Base-by-base conservation (phyloP, 2,888 invertebrate species). In the Lasioglossum figueresi region DNA sequence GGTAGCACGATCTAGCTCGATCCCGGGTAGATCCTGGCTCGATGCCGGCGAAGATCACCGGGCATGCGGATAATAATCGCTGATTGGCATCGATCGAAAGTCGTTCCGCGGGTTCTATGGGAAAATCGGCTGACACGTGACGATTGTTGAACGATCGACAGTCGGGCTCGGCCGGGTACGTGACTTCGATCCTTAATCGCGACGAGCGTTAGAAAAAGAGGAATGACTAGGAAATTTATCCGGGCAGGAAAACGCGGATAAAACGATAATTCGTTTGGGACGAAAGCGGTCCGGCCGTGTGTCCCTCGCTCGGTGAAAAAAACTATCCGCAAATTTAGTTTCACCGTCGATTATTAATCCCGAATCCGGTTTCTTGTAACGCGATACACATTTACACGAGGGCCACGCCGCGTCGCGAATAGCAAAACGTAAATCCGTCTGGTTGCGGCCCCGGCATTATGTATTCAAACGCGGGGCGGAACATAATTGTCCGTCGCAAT, bases 111-210 rank as follows among this genome's bases (percentile, higher is more conserved):
- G 86, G 88, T 89, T 91, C 90, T 89, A 89, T 88, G 88, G 83
- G 91, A 91, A 90, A 90, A 91, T 91, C 91, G 88, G 76, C 83
- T 85, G 88, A 84, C 91, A 86, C 89, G 91, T 88, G 89, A 91
- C 89, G 90, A 91, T 89, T 90, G 84, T 73, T 78, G 82, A 80
- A 63, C 79, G 84, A 88, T 88, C 90, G 90, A 85, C 89, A 88
- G 85, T 78, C 86, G 79, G 80, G 86, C 86, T 82, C 76, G 82
- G 82, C 27, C 40, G 10, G 72, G 40, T 85, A 88, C 91, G 91
- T 91, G 91, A 91, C 88, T 88, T 79, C 83, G 91, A 91, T 90
- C 83, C 76, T 87, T 86, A 82, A 90, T 91, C 90, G 73, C 73
- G 74, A 81, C 66, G 45, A 31, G 43, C 37, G 79, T 12, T 45